Evolutionary conservation across 2,797 vertebrate species (phyloP).

Genomic region (Rachycentron canadum): DNA sequence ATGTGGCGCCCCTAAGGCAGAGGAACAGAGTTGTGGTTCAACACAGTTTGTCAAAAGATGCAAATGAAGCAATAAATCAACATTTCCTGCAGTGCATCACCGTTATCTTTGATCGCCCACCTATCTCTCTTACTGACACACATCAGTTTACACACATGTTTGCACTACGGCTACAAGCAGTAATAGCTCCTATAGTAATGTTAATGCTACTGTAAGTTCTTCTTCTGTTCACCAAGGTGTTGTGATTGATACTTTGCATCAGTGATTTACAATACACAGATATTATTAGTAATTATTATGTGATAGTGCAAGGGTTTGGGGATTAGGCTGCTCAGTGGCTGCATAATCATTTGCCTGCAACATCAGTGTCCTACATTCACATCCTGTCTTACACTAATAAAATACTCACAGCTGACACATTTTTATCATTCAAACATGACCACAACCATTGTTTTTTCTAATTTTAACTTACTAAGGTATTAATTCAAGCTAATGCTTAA

Average conservation of each 20-base stretch:
- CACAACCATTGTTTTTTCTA: neutral
- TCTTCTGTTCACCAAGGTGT: neutral
- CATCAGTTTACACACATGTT: constrained; percentile 12
- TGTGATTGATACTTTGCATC: neutral
- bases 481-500: neutral
- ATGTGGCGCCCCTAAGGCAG: constrained; percentile 39
- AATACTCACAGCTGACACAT: neutral
- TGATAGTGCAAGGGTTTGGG: neutral
- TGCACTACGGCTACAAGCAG: neutral
- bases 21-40: constrained; percentile 42
- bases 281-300: neutral
- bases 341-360: neutral
- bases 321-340: neutral
- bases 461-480: neutral
- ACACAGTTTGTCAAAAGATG: constrained; percentile 58
- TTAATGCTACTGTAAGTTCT: neutral
- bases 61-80: constrained; percentile 67
- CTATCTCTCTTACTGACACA: constrained; percentile 7
- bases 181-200: neutral
- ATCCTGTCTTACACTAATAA: fast-evolving
- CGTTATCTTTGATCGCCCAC: constrained; percentile 43
- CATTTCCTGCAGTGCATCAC: constrained; percentile 22
- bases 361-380: neutral
- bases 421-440: neutral
- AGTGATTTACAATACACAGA: neutral